phyloP scores from a whole-genome alignment of 2,797 vertebrate species.

The Hypotaenidia okinawae region DNA sequence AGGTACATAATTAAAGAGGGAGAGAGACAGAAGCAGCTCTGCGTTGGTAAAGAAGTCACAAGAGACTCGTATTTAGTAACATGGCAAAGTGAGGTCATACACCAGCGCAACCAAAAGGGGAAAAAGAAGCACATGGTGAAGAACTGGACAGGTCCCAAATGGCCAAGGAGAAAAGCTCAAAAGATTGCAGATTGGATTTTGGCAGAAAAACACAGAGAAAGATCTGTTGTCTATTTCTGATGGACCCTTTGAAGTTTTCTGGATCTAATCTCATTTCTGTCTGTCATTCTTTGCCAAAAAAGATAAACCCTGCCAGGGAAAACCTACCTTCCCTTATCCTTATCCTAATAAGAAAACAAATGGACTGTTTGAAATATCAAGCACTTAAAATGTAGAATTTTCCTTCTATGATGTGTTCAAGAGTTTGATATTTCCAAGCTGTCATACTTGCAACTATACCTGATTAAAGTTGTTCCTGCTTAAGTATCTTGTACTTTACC shows the following conservation, averaged over 20 bases:
- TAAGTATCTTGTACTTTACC: background rate
- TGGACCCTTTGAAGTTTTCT: conserved; percentile 70
- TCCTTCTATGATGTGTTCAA: conserved; percentile 18
- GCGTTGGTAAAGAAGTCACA: conserved; percentile 39
- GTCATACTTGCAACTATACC: background rate
- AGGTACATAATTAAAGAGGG: conserved; percentile 48
- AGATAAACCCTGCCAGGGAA: conserved; percentile 58
- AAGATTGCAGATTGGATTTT: conserved; percentile 40
- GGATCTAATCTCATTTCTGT: conserved; percentile 59
- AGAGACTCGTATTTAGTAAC: conserved; percentile 42
- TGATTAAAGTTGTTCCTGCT: background rate
- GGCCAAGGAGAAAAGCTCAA: conserved; percentile 47
- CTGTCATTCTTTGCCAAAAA: conserved; percentile 68
- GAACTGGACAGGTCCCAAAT: conserved; percentile 59
- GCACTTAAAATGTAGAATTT: conserved; percentile 8
- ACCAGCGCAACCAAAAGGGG: conserved; percentile 7
- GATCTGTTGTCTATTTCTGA: conserved; percentile 61
- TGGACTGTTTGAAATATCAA: conserved; percentile 54
- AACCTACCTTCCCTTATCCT: conserved; percentile 45
- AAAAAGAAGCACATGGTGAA: conserved; percentile 36
- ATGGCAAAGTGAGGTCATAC: conserved; percentile 44
- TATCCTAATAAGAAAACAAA: conserved; percentile 39
- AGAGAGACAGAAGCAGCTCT: background rate
- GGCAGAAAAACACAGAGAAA: conserved; percentile 63
- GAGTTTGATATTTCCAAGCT: conserved; percentile 20